phyloP scores from a whole-genome alignment of 2,113 vertebrate species.

The Larimichthys crocea region DNA sequence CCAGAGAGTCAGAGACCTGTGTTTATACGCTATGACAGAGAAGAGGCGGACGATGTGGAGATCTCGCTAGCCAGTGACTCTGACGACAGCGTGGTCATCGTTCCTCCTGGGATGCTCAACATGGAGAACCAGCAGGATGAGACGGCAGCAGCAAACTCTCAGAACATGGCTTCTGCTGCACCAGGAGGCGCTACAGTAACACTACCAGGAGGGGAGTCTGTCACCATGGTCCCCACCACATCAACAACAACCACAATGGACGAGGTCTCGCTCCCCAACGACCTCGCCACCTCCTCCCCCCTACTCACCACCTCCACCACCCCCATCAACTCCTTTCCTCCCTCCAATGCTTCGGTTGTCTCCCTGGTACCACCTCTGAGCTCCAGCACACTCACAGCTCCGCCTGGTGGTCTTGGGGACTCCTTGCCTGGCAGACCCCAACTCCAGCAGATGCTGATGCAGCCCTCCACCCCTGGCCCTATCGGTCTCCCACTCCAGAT shows the following conservation, averaged over 20 bases:
- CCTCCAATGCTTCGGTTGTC: slow-evolving; percentile 70
- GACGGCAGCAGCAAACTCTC: slow-evolving; percentile 11
- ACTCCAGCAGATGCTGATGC: slow-evolving; percentile 87
- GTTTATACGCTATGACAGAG: slow-evolving; percentile 92
- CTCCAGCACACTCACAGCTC: slow-evolving; percentile 57
- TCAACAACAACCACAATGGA: slow-evolving; percentile 51
- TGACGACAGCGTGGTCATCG: slow-evolving; percentile 92
- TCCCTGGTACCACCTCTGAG: slow-evolving; percentile 78
- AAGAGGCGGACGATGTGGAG: slow-evolving; percentile 90
- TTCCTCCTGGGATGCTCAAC: slow-evolving; percentile 87
- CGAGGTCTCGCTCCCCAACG: slow-evolving; percentile 65
- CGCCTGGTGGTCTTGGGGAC: slow-evolving; percentile 71
- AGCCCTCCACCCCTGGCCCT: slow-evolving; percentile 56
- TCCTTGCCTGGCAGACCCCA: slow-evolving; percentile 72
- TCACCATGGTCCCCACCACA: slow-evolving; percentile 55
- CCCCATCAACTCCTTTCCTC: slow-evolving; percentile 78
- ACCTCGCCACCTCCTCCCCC: slow-evolving; percentile 72
- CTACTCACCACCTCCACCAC: slow-evolving; percentile 71
- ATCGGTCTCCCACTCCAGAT: slow-evolving; percentile 76
- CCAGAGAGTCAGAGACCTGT: slow-evolving; percentile 85
- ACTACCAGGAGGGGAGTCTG: slow-evolving; percentile 53
- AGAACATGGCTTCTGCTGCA: slow-evolving; percentile 34
- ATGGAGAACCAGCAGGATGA: slow-evolving; percentile 72
- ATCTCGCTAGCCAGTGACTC: slow-evolving; percentile 93
- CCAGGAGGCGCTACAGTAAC: slow-evolving; percentile 34